These are phyloP conservation scores for Hirudinaria manillensis DNA, from an alignment of 2,888 invertebrate species.

Conservation along the genomic window DNA sequence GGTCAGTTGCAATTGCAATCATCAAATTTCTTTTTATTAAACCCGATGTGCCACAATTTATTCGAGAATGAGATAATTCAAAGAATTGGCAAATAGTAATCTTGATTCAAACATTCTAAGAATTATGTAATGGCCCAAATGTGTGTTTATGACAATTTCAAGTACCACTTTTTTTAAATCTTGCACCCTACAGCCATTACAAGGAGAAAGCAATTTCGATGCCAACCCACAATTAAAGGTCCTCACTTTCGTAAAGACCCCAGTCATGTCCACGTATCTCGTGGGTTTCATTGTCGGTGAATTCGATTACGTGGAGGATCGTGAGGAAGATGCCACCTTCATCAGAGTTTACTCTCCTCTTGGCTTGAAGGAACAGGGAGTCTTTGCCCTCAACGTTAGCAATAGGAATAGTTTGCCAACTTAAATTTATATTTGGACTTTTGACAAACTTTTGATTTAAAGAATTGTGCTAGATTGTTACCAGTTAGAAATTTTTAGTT, in stretches of 20 bases:
- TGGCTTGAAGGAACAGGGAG: slow-evolving; percentile 83
- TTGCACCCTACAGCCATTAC: slow-evolving; percentile 45
- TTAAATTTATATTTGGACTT: background rate
- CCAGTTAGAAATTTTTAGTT: background rate
- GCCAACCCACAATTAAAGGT: slow-evolving; percentile 56
- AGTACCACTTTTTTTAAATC: no score
- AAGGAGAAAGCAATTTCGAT: slow-evolving; percentile 42
- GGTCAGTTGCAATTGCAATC: no score
- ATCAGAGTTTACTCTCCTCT: slow-evolving; percentile 65
- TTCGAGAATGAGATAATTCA: no score
- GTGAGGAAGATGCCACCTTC: slow-evolving; percentile 71
- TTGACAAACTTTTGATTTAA: background rate
- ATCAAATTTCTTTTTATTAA: no score
- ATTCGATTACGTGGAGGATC: slow-evolving; percentile 82
- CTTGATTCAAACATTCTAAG: no score
- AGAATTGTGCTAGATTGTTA: background rate
- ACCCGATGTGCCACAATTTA: no score
- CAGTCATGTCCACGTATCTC: slow-evolving; percentile 90
- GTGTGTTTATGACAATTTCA: no score
- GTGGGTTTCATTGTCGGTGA: slow-evolving; percentile 90
- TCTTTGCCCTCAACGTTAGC: slow-evolving; percentile 81
- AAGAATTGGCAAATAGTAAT: no score
- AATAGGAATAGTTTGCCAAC: background rate
- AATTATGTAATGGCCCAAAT: no score
- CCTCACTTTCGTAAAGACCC: slow-evolving; percentile 74